These are phyloP conservation scores for Himalopsyche japonica DNA, from an alignment of 2,888 invertebrate genomes.

Conservation along the genomic window DNA sequence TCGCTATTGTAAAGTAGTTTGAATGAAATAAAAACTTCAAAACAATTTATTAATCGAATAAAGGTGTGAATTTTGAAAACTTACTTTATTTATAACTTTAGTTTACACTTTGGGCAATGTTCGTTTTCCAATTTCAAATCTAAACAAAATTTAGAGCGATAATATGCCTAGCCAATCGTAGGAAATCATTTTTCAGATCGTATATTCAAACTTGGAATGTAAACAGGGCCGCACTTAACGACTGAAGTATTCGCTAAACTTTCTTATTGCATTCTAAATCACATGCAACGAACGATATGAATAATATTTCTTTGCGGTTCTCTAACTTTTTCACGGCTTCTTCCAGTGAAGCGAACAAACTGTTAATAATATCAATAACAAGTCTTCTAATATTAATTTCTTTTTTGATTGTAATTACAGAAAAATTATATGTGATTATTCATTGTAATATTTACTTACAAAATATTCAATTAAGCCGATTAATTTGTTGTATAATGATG, in stretches of 20 bases:
- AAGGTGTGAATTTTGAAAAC: too few species aligned
- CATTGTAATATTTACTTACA: too few species aligned
- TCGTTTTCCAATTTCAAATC: background rate
- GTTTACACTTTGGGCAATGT: background rate
- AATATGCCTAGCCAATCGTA: background rate
- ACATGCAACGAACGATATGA: slow-evolving; percentile 24
- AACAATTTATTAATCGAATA: too few species aligned
- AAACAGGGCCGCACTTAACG: background rate
- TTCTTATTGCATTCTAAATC: slow-evolving; percentile 30
- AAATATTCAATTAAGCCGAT: too few species aligned
- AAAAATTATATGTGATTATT: too few species aligned
- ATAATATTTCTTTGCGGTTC: slow-evolving; percentile 13
- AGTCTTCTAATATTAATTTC: too few species aligned
- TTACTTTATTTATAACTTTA: background rate
- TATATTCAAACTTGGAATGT: background rate
- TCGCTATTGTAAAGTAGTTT: too few species aligned
- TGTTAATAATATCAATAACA: too few species aligned
- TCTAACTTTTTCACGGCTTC: background rate
- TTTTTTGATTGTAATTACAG: too few species aligned
- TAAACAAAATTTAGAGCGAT: background rate
- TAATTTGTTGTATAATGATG: too few species aligned
- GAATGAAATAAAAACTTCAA: too few species aligned
- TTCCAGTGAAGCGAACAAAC: background rate
- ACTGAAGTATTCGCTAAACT: slow-evolving; percentile 13
- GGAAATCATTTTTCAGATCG: background rate